Conservation (phyloP, 2,888 invertebrate species). For the Coremacera marginata region DNA sequence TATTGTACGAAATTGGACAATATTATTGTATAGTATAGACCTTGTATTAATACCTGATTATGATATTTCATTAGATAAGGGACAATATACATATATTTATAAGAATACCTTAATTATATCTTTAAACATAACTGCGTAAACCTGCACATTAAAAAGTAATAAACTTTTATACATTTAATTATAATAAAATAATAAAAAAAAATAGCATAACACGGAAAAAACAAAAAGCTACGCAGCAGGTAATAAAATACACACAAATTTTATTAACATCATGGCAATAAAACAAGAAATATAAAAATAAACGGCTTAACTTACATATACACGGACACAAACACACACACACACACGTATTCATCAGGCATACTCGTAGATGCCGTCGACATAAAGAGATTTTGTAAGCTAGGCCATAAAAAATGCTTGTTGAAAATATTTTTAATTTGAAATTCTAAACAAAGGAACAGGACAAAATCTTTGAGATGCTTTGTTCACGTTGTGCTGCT, state of each 20-base stretch:
- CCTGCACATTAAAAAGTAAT: neutral
- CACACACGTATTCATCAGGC: too few relatives aligned
- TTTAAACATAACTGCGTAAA: neutral
- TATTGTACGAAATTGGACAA: too few relatives aligned
- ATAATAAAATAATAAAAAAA: neutral
- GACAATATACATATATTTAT: too few relatives aligned
- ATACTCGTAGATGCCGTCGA: too few relatives aligned
- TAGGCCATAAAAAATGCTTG: neutral
- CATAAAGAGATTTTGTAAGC: too few relatives aligned
- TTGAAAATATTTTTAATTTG: slow-evolving; percentile 19
- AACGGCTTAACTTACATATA: slow-evolving; percentile 25
- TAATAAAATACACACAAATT: too few relatives aligned
- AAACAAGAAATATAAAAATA: slow-evolving; percentile 17
- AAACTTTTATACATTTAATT: neutral
- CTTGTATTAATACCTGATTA: too few relatives aligned
- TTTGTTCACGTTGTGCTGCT: neutral
- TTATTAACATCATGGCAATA: slow-evolving; percentile 1
- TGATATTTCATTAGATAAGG: too few relatives aligned
- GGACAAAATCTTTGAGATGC: neutral
- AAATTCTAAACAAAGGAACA: slow-evolving; percentile 30
- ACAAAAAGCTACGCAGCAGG: slow-evolving; percentile 20
- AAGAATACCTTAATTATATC: too few relatives aligned
- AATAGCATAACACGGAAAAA: slow-evolving; percentile 12
- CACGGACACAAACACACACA: too few relatives aligned
- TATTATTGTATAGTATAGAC: too few relatives aligned